phyloP scores from a whole-genome alignment of 1,140 invertebrate genomes.

The Catajapyx aquilonaris region DNA sequence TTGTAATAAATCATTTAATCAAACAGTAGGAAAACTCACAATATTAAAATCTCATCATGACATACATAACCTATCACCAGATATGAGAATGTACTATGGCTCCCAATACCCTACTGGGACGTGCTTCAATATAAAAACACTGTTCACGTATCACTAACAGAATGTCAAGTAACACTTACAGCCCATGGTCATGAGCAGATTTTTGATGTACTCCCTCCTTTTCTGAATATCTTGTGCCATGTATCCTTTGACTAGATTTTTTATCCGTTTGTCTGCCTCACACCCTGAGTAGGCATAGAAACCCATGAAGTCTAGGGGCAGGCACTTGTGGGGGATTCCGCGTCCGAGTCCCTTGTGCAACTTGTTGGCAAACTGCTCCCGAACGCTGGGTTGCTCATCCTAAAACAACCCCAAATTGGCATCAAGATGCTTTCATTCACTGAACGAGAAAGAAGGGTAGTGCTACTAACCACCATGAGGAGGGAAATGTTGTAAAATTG shows the following conservation, averaged over 20 bases:
- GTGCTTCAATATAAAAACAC: too few species aligned
- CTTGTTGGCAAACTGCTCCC: slow-evolving; percentile 74
- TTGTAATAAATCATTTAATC: slow-evolving; percentile 7
- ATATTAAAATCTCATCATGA: too few species aligned
- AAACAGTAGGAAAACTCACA: slow-evolving; percentile 9
- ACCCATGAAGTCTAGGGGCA: slow-evolving; percentile 93
- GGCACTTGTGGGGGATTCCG: slow-evolving; percentile 64
- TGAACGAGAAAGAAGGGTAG: too few species aligned
- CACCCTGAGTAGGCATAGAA: slow-evolving; percentile 69
- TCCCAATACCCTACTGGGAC: too few species aligned
- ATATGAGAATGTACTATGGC: too few species aligned
- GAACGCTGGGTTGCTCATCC: slow-evolving; percentile 75
- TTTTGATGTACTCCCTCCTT: slow-evolving; percentile 76
- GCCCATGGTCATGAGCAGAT: slow-evolving; percentile 36
- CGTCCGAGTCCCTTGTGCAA: slow-evolving; percentile 69
- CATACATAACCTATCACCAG: too few species aligned
- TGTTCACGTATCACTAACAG: too few species aligned
- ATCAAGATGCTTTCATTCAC: background rate
- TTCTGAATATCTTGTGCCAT: slow-evolving; percentile 72
- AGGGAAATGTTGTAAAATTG: slow-evolving; percentile 86
- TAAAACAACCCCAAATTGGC: slow-evolving; percentile 17
- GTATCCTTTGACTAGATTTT: slow-evolving; percentile 42
- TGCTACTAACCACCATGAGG: slow-evolving; percentile 53
- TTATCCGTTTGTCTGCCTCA: slow-evolving; percentile 56
- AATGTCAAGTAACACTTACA: too few species aligned